phyloP scores from a whole-genome alignment of 2,888 invertebrate species.

The Morinoia aosen region DNA sequence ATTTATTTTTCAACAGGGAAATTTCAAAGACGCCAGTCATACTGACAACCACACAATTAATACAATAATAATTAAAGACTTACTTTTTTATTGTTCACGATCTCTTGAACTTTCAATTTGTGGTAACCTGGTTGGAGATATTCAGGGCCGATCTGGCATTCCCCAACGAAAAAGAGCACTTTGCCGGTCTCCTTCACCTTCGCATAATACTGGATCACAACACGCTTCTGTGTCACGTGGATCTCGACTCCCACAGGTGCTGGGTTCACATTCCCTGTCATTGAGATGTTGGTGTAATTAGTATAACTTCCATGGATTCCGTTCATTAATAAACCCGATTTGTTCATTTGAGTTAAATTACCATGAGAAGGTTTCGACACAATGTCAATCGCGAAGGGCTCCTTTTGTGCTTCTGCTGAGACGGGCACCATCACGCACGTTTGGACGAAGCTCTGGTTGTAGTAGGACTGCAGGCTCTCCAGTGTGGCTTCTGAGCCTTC shows the following conservation, averaged over 20 bases:
- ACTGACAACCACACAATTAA: not conserved
- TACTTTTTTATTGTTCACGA: not conserved
- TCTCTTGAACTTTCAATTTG: not conserved
- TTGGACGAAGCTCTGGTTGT: not conserved
- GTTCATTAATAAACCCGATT: not conserved
- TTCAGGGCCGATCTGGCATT: not conserved
- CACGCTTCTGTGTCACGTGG: not conserved
- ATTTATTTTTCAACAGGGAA: not conserved
- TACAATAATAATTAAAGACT: not conserved
- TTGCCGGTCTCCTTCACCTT: not conserved
- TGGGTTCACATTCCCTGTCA: not conserved
- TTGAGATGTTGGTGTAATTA: not conserved
- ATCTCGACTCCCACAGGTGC: not conserved
- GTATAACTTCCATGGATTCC: not conserved
- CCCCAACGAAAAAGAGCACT: not conserved
- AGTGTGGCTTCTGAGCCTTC: not conserved
- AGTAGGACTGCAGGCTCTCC: not conserved
- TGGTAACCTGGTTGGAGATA: not conserved
- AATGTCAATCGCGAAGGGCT: not conserved
- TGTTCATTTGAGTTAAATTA: not conserved
- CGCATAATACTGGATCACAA: not conserved
- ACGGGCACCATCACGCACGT: not conserved
- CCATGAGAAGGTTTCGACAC: not conserved
- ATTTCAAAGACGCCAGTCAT: not conserved
- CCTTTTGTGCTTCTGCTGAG: not conserved